Evolutionary conservation across 2,113 vertebrate genomes (phyloP).

Genomic region (Gymnocephalus cernua): DNA sequence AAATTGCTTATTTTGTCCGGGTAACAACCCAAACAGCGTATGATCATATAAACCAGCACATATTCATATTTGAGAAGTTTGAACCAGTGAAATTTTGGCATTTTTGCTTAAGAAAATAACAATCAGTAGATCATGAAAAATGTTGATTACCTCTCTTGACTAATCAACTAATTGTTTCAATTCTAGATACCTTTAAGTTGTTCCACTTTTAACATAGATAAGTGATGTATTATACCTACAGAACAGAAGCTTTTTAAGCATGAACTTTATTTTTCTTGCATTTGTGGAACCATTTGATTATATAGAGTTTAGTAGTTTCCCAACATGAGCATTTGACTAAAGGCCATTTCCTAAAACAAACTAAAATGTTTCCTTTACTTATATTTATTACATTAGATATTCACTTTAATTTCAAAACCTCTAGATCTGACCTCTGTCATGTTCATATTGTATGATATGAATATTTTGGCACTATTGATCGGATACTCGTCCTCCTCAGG

Average conservation of each 20-base stretch:
- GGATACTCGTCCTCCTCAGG: not conserved
- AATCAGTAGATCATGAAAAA: not conserved
- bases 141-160: not conserved
- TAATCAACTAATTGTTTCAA: not conserved
- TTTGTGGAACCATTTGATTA: not conserved
- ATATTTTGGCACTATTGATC: not conserved
- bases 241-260: not conserved
- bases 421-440: not conserved
- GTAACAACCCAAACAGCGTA: not conserved
- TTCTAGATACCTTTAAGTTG: not conserved
- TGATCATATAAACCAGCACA: not conserved
- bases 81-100: not conserved
- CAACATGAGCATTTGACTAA: not conserved
- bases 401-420: not conserved
- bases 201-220: not conserved
- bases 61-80: not conserved
- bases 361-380: too few species aligned
- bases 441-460: not conserved
- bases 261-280: not conserved
- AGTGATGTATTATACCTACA: not conserved
- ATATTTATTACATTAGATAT: not conserved
- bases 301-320: not conserved
- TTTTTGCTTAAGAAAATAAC: not conserved
- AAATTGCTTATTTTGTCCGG: not conserved
- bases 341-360: not conserved